Evolutionary conservation across 1,140 invertebrate genomes (phyloP).

Genomic region (Drosophila pseudoobscura): DNA sequence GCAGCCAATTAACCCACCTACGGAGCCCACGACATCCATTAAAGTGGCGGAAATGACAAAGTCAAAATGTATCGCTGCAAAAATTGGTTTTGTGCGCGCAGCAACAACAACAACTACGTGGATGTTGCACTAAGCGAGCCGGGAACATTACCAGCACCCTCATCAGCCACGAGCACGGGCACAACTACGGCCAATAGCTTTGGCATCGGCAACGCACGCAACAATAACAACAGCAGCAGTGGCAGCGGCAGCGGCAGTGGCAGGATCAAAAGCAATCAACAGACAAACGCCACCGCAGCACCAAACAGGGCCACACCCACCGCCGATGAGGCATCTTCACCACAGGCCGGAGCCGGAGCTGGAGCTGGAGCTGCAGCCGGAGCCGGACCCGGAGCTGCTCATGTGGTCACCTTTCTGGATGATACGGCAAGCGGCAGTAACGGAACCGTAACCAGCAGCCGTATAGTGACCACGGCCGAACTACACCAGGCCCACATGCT

Average conservation of each 20-base stretch:
- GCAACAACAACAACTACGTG: constrained; percentile 82
- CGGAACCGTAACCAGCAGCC: constrained; percentile 73
- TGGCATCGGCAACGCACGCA: constrained; percentile 13
- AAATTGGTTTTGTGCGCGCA: constrained; percentile 85
- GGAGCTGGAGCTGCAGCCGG: constrained; percentile 6
- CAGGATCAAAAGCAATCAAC: constrained; percentile 67
- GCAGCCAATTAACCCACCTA: constrained; percentile 24
- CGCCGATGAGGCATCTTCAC: constrained; percentile 49
- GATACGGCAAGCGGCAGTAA: constrained; percentile 72
- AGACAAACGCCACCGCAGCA: constrained; percentile 39
- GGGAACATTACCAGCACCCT: neutral
- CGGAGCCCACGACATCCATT: constrained; percentile 46
- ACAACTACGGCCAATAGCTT: neutral
- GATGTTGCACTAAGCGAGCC: constrained; percentile 72
- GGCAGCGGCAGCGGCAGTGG: constrained; percentile 37
- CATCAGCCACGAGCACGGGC: constrained; percentile 17
- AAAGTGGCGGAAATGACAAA: constrained; percentile 77
- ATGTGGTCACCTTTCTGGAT: constrained; percentile 81
- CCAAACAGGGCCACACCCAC: constrained; percentile 23
- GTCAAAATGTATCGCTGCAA: constrained; percentile 84
- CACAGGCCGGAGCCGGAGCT: constrained; percentile 22
- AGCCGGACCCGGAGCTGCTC: constrained; percentile 30
- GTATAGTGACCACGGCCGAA: constrained; percentile 75
- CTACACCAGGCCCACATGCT: constrained; percentile 74
- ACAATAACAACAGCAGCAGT: constrained; percentile 22